Evolutionary conservation across 2,797 vertebrate species (phyloP), one percentile per base, ranked within the genome.

Genomic region (Benthosema pterotum): DNA sequence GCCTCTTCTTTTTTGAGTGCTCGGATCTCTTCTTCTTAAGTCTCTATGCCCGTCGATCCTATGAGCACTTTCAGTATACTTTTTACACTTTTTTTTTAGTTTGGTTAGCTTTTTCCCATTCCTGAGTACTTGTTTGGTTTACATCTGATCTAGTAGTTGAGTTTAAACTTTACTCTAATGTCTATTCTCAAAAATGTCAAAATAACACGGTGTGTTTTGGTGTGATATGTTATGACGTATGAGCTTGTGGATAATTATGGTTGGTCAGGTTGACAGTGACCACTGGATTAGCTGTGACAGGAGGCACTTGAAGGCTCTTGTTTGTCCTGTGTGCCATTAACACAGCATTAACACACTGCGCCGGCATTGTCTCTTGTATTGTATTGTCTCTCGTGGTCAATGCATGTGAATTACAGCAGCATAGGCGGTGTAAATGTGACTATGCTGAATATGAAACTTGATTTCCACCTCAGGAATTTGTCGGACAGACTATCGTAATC

Each of bases 311-410:
- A 60, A 79, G 72, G 72, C 80, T 83, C 76, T 74, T 56, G 52
- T 87, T 63, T 87, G 86, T 87, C 83, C 71, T 57, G 74, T 85
- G 88, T 87, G 74, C 80, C 83, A 91, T 91, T 92, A 92, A 92
- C 89, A 78, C 74, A 74, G 69, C 84, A 90, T 90, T 92, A 93
- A 92, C 90, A 90, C 83, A 90, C 91, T 77, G 73, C 69, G 79
- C 86, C 83, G 71, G 70, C 79, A 50, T 81, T 55, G 65, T 83
- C 77, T 22, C 22, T 22, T 22, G 22, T 22, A 66, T 61, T 57
- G 76, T 89, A 66, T 61, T 57, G 76, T 89, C 67, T 70, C 66
- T n/a, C 78, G 77, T 89, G 74, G 80, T 82, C 76, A 82, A 42
- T 88, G 89, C 88, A 89, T 86, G 87, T 66, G 65, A 42, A 67